phyloP scores from a whole-genome alignment of 2,113 vertebrate species.

The Xenotilapia flavipinnis region DNA sequence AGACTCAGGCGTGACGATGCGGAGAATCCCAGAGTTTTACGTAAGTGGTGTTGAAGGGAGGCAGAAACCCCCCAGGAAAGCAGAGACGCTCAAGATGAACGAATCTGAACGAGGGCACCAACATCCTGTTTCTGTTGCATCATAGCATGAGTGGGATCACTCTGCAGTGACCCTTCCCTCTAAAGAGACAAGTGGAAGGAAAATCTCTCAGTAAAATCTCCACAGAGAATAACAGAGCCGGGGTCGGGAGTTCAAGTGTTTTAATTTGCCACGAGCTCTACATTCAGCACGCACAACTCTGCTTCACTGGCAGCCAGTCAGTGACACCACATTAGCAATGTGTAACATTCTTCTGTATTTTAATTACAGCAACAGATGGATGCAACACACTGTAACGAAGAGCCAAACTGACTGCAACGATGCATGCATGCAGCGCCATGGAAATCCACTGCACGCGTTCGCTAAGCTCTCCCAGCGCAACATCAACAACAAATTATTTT shows the following conservation, averaged over 20 bases:
- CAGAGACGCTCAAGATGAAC: not conserved
- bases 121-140: not conserved
- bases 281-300: not conserved
- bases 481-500: not conserved
- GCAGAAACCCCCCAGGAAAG: not conserved
- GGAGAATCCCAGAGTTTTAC: not conserved
- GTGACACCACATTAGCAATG: not conserved
- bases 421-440: not conserved
- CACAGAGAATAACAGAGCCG: not conserved
- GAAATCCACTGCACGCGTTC: not conserved
- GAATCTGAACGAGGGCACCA: not conserved
- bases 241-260: not conserved
- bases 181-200: not conserved
- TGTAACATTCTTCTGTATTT: not conserved
- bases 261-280: not conserved
- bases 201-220: not conserved
- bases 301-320: not conserved
- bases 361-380: not conserved
- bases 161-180: not conserved
- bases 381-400: not conserved
- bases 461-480: not conserved
- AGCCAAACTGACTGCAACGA: not conserved
- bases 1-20: not conserved
- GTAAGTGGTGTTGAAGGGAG: not conserved
- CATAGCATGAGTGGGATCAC: rapidly evolving